Percentiles rank a stretch among this genome's conserved stretches.
These are phyloP conservation scores for Sakesphorus luctuosus DNA, from an alignment of 2,113 vertebrate species.

Conservation along the genomic window DNA sequence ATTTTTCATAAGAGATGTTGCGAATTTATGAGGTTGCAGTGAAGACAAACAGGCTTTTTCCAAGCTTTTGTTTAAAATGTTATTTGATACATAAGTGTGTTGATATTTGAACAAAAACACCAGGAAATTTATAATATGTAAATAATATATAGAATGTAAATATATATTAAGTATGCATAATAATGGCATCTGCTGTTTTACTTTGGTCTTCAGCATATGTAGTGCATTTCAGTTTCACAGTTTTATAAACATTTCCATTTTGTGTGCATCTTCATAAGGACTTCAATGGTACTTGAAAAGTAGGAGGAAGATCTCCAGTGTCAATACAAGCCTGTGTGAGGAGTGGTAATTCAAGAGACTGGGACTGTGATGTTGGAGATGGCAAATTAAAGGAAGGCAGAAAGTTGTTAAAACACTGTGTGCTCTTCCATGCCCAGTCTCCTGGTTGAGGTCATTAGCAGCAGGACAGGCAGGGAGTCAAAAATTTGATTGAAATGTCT, in stretches of 20 bases:
- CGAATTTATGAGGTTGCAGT: neutral
- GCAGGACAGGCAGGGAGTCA: neutral
- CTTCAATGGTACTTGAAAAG: neutral
- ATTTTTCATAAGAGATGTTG: neutral
- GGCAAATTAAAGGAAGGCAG: neutral
- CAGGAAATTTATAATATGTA: neutral
- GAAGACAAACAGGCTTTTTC: neutral
- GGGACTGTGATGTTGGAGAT: neutral
- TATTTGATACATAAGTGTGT: neutral
- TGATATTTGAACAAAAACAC: neutral
- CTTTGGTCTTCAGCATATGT: neutral
- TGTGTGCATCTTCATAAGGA: neutral
- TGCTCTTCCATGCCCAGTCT: neutral
- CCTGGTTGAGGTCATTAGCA: neutral
- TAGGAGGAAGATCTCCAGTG: neutral
- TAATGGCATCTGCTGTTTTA: neutral
- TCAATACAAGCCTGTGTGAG: neutral
- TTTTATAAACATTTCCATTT: constrained; percentile 13
- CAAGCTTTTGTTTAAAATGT: neutral
- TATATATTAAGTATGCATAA: neutral
- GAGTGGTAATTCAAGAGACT: neutral
- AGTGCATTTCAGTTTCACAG: neutral
- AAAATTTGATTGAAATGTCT: neutral
- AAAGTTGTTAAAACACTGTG: neutral
- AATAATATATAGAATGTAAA: neutral